Evolutionary conservation across 2,888 invertebrate genomes (phyloP), one percentile per base, ranked within the genome.

Genomic region (Cephus pygmeus): DNA sequence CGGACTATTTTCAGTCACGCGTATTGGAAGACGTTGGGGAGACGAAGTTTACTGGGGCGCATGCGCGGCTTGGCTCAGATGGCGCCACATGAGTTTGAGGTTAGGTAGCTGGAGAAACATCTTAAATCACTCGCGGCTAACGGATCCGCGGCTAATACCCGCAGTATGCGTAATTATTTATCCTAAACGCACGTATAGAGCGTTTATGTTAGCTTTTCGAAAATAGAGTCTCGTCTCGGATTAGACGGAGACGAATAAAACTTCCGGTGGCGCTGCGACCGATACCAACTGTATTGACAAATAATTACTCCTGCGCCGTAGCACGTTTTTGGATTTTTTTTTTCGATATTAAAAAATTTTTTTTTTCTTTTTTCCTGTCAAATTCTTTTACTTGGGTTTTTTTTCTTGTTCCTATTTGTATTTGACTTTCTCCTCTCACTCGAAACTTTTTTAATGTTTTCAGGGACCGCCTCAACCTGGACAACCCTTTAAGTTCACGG

Each of bases 401-500:
- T 40, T 12, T 35, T 3, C 12, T 35, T 12, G 12, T 12, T 35
- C 11, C 71, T 77, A 77, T 79, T 73, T 79, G 77, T 79, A 79
- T 79, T 79, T 77, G 79, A 79, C 79, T 83, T 85, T 84, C 82
- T 84, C 78, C 56, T 23, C 56, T 23, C 9, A 56, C 56, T 23
- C 9, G 56, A 56, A 56, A 23, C 56, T 56, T 82, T 88, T 85
- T 86, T 90, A 90, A 88, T 90, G 88, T 93, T 93, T 93, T 80
- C 94, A 96, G 96, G 96, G 96, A 89, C 96, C 96, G 83, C 96
- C 96, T 85, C 97, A 97, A 91, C 96, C 97, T 83, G 97, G 97
- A 76, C 98, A 98, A 93, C 97, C 96, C 82, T 97, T 97, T 92
- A 98, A 98, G 93, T 98, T 98, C 92, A 97, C 98, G 83, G 96